Evolutionary conservation across 2,113 vertebrate genomes (phyloP).

Genomic region (Chlamydotis undulata): DNA sequence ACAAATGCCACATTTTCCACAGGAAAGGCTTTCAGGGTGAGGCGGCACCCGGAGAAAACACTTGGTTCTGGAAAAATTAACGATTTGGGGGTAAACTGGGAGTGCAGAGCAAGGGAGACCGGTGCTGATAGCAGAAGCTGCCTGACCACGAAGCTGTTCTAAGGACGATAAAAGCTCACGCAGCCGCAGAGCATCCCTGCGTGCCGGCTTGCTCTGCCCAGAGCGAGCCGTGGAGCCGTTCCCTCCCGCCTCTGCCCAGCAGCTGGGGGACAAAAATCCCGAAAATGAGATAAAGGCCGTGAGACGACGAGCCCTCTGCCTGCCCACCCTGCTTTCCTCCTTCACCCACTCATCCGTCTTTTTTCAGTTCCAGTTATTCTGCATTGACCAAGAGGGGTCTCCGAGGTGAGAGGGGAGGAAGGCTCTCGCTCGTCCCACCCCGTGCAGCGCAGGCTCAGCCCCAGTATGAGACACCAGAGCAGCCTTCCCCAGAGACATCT

Average conservation of each 20-base stretch:
- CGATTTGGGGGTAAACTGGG: not conserved
- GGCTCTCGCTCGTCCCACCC: too few species aligned
- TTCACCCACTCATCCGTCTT: too few species aligned
- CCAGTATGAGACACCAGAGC: too few species aligned
- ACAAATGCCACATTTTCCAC: not conserved
- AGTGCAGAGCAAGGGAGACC: not conserved
- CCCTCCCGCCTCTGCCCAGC: accelerated
- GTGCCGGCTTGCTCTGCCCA: not conserved
- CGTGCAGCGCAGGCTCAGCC: too few species aligned
- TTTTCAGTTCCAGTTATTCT: too few species aligned
- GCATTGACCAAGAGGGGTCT: too few species aligned
- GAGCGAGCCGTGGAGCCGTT: not conserved
- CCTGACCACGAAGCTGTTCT: not conserved
- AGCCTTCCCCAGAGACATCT: too few species aligned
- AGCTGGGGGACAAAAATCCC: not conserved
- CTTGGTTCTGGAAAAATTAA: not conserved
- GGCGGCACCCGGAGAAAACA: accelerated
- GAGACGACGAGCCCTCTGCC: not conserved
- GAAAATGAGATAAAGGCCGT: not conserved
- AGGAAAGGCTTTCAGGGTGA: not conserved
- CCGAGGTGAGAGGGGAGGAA: too few species aligned
- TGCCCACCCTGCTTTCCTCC: too few species aligned
- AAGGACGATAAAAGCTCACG: not conserved
- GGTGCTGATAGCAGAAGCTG: not conserved
- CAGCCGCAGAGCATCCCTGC: not conserved